Conservation (phyloP, 2,113 vertebrate species). For the Chlorodrepanis virens region DNA sequence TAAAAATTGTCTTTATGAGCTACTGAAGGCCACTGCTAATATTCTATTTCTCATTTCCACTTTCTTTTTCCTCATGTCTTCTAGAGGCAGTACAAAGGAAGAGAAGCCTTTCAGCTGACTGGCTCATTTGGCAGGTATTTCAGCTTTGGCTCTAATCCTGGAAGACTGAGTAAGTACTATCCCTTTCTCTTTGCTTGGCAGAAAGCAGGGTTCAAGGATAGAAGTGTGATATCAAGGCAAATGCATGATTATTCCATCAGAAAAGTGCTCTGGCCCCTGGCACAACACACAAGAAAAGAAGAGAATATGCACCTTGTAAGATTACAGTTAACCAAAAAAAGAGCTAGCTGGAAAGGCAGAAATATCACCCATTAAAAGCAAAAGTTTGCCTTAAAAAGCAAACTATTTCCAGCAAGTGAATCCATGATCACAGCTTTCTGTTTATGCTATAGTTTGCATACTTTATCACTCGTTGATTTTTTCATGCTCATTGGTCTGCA, state of each 20-base stretch:
- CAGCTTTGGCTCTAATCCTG: background rate
- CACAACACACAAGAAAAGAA: background rate
- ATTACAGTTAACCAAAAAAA: background rate
- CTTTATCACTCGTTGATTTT: background rate
- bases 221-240: background rate
- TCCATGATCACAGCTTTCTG: background rate
- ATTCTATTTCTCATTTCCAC: background rate
- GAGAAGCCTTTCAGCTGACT: background rate
- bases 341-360: background rate
- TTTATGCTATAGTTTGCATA: background rate
- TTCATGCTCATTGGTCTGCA: background rate
- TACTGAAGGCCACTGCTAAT: background rate
- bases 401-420: background rate
- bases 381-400: background rate
- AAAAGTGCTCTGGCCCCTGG: background rate
- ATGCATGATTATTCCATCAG: background rate
- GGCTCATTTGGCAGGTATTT: background rate
- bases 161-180: background rate
- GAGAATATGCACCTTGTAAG: background rate
- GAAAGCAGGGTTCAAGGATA: background rate
- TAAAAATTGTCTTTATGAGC: background rate
- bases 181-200: background rate
- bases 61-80: background rate
- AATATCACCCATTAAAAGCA: background rate
- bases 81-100: background rate